These are phyloP conservation scores for Mycogona germanica DNA, from an alignment of 2,888 invertebrate genomes.

Conservation along the genomic window DNA sequence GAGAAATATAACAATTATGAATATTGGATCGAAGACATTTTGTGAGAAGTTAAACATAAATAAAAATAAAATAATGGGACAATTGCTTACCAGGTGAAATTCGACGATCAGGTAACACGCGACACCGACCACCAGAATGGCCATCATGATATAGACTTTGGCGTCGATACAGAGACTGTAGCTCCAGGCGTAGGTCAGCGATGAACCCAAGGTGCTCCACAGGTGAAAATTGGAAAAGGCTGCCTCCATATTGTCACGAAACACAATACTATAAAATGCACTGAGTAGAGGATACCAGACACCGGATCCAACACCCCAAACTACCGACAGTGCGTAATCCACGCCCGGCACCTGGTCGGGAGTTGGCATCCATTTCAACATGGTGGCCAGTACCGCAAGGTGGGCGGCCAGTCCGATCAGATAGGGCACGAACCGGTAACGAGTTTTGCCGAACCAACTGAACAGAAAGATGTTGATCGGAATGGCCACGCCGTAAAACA, in stretches of 20 bases:
- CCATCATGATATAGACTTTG: slow-evolving; percentile 73
- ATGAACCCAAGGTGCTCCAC: slow-evolving; percentile 82
- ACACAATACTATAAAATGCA: slow-evolving; percentile 75
- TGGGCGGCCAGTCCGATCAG: background rate
- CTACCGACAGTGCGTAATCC: background rate
- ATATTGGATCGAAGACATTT: too few relatives aligned
- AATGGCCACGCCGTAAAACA: slow-evolving; percentile 35
- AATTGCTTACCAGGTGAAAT: slow-evolving; percentile 4
- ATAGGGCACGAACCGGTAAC: slow-evolving; percentile 3
- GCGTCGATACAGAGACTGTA: slow-evolving; percentile 70
- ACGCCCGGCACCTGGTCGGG: background rate
- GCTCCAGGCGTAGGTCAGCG: slow-evolving; percentile 77
- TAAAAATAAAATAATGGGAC: too few relatives aligned
- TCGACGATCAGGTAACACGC: slow-evolving; percentile 46
- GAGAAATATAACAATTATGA: too few relatives aligned
- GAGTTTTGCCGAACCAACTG: slow-evolving; percentile 31
- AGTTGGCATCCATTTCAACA: slow-evolving; percentile 8
- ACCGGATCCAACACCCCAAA: slow-evolving; percentile 13
- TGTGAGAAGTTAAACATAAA: too few relatives aligned
- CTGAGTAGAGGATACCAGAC: slow-evolving; percentile 1
- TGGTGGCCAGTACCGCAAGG: background rate
- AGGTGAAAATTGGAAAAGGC: slow-evolving; percentile 82
- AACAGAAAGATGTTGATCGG: slow-evolving; percentile 35
- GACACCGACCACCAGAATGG: slow-evolving; percentile 57
- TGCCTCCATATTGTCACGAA: slow-evolving; percentile 78